Base-by-base conservation (phyloP, 2,888 invertebrate genomes). In the Hylaea fasciaria region DNA sequence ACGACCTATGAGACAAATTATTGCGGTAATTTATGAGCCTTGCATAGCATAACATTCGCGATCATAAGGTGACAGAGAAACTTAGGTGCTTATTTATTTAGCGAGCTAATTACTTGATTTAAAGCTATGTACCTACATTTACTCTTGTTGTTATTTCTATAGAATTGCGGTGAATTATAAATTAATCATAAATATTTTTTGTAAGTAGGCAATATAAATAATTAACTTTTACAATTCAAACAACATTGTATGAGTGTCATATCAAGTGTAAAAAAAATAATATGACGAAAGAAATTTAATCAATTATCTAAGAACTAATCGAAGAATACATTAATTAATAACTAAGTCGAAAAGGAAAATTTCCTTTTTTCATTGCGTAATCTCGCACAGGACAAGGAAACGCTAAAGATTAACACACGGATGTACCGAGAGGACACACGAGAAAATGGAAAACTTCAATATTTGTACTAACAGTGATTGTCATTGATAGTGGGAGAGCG, bases 1-100 rank as follows among this genome's bases (percentile, higher is more conserved):
- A 59, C 60, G 56, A 60, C 56, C 62, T 64, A 60, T 64, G 54
- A 67, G 61, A 68, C 63, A 70, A 68, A 68, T 69, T 68, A 68
- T 60, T 61, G 48, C 59, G 62, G 64, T 64, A 65, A 66, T 65
- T 66, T 43, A 66, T 53, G 60, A 62, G 49, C 60, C 66, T 66
- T 66, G 47, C 60, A 64, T 66, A 65, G 56, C 62, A 68, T 70
- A 68, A 63, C 65, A 64, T 62, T 67, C 48, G 45, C 50, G 22
- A 37, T 50, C 11, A 44, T 29, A 44, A 37, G 17, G 39, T 22
- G 41, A 60, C 46, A 62, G 53, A 62, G 53, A 47, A 55, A 58
- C 47, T 48, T 39, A 49, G 50, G 44, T 61, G 59, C 57, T 54
- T 37, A 48, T 57, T 35, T 61, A 55, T 54, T 52, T 14, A 51